phyloP scores from a whole-genome alignment of 2,888 invertebrate species.

The Leptopilina myrica region DNA sequence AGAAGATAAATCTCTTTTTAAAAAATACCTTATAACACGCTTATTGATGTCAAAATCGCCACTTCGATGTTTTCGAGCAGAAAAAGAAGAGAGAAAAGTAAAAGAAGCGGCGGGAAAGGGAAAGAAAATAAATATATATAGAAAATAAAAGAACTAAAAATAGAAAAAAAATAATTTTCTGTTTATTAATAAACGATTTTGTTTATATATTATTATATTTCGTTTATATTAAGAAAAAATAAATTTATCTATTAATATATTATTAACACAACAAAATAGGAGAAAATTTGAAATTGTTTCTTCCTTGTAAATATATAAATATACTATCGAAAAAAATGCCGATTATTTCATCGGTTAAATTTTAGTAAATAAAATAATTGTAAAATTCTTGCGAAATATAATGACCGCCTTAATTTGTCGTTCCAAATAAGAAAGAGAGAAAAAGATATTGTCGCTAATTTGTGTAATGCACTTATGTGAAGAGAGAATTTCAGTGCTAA shows the following conservation, averaged over 20 bases:
- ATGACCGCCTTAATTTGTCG: slow-evolving; percentile 18
- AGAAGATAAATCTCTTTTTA: no score
- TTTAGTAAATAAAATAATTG: slow-evolving; percentile 12
- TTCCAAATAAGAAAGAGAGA: slow-evolving; percentile 13
- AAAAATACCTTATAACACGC: no score
- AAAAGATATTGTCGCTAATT: slow-evolving; percentile 35
- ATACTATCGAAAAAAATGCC: not conserved
- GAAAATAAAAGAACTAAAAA: not conserved
- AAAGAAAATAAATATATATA: no score
- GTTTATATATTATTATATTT: no score
- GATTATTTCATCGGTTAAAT: not conserved
- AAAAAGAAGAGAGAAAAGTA: no score
- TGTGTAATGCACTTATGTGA: slow-evolving; percentile 17
- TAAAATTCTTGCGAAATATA: slow-evolving; percentile 35
- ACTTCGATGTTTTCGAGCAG: not conserved
- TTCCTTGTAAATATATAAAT: not conserved
- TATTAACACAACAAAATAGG: no score
- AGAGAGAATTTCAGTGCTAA: slow-evolving; percentile 7
- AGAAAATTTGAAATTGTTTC: not conserved
- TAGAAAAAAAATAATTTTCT: not conserved
- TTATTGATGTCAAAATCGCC: no score
- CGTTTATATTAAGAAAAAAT: no score
- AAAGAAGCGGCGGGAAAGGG: not conserved
- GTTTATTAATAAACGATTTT: no score
- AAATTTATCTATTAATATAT: no score